Conservation (phyloP, 2,113 vertebrate genomes). For the Hydropotes inermis region DNA sequence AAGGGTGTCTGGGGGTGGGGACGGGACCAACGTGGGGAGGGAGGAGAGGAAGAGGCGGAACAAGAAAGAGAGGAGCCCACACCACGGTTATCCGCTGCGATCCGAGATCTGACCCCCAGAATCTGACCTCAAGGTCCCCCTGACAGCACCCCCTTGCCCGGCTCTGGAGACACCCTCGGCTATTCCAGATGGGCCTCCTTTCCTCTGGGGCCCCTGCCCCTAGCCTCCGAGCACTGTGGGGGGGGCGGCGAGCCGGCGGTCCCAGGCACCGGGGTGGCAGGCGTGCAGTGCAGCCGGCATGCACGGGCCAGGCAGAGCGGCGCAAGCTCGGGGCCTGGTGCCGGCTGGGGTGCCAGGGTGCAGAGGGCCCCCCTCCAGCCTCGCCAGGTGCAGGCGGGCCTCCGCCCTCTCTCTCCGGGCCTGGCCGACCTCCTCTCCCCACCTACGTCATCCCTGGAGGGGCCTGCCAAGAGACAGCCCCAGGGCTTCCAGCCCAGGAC, state of each 20-base stretch:
- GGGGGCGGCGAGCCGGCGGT: background rate
- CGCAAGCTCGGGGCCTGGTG: constrained; percentile 35
- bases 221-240: background rate
- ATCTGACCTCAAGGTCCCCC: background rate
- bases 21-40: background rate
- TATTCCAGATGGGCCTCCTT: background rate
- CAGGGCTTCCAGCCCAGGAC: constrained; percentile 10
- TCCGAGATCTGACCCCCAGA: background rate
- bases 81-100: background rate
- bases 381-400: constrained; percentile 17
- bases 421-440: constrained; percentile 51
- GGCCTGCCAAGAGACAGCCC: constrained; percentile 62
- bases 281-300: constrained; percentile 67
- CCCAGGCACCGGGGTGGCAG: constrained; percentile 44
- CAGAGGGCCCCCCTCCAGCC: background rate
- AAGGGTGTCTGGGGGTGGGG: constrained; percentile 84
- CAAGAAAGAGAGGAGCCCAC: background rate
- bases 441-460: constrained; percentile 53
- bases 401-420: constrained; percentile 40
- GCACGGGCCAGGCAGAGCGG: constrained; percentile 58
- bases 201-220: background rate
- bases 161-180: background rate
- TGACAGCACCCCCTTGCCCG: fast-evolving
- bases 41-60: background rate
- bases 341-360: constrained; percentile 26